phyloP scores from a whole-genome alignment of 2,888 invertebrate genomes.

The Anoplius nigerrimus region DNA sequence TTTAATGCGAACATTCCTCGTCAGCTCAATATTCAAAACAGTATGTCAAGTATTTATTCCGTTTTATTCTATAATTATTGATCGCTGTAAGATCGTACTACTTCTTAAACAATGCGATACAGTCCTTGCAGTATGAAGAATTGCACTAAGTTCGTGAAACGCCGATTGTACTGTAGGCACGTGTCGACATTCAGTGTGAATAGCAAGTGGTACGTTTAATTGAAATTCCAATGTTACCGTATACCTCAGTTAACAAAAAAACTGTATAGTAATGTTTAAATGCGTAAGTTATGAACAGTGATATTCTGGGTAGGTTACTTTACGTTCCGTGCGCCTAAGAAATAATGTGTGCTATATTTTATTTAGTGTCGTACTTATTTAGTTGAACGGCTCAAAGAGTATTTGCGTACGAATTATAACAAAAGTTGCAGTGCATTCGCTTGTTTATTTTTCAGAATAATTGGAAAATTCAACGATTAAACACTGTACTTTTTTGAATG shows the following conservation, averaged over 20 bases:
- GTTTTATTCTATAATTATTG: constrained; percentile 12
- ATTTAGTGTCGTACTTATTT: too few species aligned
- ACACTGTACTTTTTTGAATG: too few species aligned
- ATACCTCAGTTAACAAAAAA: constrained; percentile 52
- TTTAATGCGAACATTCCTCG: too few species aligned
- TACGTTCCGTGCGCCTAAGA: constrained; percentile 8
- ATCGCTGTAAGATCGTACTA: constrained; percentile 16
- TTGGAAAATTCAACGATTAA: too few species aligned
- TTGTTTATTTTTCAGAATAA: neutral
- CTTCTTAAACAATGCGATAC: neutral
- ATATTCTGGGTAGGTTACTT: constrained; percentile 29
- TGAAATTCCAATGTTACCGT: constrained; percentile 54
- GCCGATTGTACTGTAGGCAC: too few species aligned
- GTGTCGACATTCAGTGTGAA: too few species aligned
- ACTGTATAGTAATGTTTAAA: constrained; percentile 43
- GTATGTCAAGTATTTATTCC: constrained; percentile 43
- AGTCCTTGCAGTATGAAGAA: too few species aligned
- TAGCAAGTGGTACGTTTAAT: too few species aligned
- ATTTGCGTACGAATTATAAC: too few species aligned
- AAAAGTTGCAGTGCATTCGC: neutral
- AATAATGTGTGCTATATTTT: too few species aligned
- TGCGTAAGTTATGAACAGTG: constrained; percentile 34
- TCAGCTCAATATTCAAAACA: constrained; percentile 1
- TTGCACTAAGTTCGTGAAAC: too few species aligned
- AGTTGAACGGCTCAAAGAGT: too few species aligned